These are phyloP conservation scores for Emydoidea blandingii DNA, from an alignment of 2,797 vertebrate species.

Conservation along the genomic window DNA sequence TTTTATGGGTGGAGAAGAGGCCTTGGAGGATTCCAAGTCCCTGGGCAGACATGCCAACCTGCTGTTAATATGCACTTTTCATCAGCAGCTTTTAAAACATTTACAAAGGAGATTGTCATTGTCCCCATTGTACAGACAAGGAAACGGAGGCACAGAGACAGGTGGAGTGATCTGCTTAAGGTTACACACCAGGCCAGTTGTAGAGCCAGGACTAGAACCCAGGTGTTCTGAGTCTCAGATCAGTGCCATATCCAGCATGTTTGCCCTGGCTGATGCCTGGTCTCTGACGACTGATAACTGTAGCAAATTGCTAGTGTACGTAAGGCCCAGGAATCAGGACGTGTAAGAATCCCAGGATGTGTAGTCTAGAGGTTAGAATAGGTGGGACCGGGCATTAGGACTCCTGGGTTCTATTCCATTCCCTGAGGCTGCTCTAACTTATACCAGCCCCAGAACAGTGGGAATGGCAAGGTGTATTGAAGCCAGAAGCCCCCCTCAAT, in stretches of 20 bases:
- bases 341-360: neutral
- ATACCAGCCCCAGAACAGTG: neutral
- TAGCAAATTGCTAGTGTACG: neutral
- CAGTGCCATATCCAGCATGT: neutral
- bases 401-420: neutral
- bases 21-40: neutral
- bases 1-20: neutral
- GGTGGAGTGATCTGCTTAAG: neutral
- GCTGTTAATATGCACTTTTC: neutral
- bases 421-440: neutral
- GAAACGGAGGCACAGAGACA: neutral
- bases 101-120: neutral
- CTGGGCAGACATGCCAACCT: neutral
- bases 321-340: neutral
- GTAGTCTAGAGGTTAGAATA: neutral
- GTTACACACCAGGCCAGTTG: neutral
- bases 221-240: neutral
- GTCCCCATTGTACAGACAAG: neutral
- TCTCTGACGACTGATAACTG: neutral
- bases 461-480: neutral
- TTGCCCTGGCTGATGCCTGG: neutral
- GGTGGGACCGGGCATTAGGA: neutral
- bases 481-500: neutral
- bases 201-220: neutral
- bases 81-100: neutral